phyloP scores from a whole-genome alignment of 1,140 invertebrate genomes.

The Dysdera silvatica region DNA sequence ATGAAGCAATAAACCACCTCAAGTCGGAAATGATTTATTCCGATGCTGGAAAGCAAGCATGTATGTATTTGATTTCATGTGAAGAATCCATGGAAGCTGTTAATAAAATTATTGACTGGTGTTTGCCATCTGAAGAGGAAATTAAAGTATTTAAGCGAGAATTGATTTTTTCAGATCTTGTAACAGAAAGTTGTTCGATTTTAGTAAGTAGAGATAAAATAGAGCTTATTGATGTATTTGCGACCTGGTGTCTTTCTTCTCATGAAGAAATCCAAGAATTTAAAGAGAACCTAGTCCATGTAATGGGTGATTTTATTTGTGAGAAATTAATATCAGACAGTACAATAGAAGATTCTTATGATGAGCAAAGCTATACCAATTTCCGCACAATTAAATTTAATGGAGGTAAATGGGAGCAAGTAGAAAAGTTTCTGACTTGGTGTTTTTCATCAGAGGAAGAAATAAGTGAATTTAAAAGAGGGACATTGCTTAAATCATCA shows the following conservation, averaged over 20 bases:
- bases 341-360: background rate
- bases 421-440: slow-evolving; percentile 23
- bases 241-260: background rate
- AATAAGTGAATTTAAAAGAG: slow-evolving; percentile 24
- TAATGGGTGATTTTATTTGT: background rate
- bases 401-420: slow-evolving; percentile 16
- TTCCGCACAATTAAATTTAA: background rate
- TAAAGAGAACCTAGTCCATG: background rate
- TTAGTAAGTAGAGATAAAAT: background rate
- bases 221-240: slow-evolving; percentile 8
- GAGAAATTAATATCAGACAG: background rate
- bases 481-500: background rate
- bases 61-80: background rate
- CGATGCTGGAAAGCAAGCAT: slow-evolving; percentile 4
- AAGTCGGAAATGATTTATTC: slow-evolving; percentile 9
- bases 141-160: slow-evolving; percentile 5
- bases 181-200: background rate
- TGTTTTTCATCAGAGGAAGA: slow-evolving; percentile 20
- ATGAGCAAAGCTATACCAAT: slow-evolving; percentile 3
- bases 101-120: slow-evolving; percentile 9
- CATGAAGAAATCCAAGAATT: slow-evolving; percentile 5
- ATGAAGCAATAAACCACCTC: slow-evolving; percentile 4
- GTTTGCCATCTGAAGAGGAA: slow-evolving; percentile 20
- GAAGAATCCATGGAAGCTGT: slow-evolving; percentile 1
- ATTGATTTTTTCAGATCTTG: background rate